Percentiles rank a stretch among this genome's conserved stretches.
phyloP scores from a whole-genome alignment of 2,888 invertebrate genomes.

The Pocota personata region DNA sequence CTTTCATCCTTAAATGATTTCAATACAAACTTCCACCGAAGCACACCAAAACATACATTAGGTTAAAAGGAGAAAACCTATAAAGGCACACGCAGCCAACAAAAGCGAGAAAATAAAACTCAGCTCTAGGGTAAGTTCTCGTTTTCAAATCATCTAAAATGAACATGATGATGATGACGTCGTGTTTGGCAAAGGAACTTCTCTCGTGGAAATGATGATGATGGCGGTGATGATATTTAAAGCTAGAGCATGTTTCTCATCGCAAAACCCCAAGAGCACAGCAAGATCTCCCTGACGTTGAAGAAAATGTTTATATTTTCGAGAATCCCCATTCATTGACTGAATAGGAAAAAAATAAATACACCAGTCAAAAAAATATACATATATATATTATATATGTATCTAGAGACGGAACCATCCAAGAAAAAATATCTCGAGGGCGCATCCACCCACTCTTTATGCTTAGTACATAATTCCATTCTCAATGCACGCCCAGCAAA shows the following conservation, averaged over 20 bases:
- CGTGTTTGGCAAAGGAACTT: slow-evolving; percentile 10
- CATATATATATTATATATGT: not conserved
- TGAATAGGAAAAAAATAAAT: slow-evolving; percentile 1
- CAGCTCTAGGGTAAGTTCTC: slow-evolving; percentile 37
- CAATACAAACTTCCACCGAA: not conserved
- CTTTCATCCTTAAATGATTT: slow-evolving; percentile 21
- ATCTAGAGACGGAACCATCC: not conserved
- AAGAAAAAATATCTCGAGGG: slow-evolving; percentile 48
- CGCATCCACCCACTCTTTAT: not conserved
- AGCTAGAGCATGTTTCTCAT: slow-evolving; percentile 15
- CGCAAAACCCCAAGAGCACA: not conserved
- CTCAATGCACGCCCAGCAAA: not conserved
- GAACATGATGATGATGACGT: slow-evolving; percentile 27
- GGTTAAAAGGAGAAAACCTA: not conserved
- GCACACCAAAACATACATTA: not conserved
- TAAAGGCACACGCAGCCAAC: not conserved
- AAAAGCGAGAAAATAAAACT: not conserved
- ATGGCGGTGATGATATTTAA: slow-evolving; percentile 30
- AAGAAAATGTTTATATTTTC: slow-evolving; percentile 2
- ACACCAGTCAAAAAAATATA: not conserved
- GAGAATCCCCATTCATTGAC: not conserved
- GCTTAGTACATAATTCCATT: not conserved
- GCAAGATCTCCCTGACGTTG: not conserved
- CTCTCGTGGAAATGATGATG: slow-evolving; percentile 8
- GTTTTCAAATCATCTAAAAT: slow-evolving; percentile 55